Evolutionary conservation across 2,797 vertebrate genomes (phyloP), one percentile per base, ranked within the genome.

Genomic region (Acanthopagrus latus): DNA sequence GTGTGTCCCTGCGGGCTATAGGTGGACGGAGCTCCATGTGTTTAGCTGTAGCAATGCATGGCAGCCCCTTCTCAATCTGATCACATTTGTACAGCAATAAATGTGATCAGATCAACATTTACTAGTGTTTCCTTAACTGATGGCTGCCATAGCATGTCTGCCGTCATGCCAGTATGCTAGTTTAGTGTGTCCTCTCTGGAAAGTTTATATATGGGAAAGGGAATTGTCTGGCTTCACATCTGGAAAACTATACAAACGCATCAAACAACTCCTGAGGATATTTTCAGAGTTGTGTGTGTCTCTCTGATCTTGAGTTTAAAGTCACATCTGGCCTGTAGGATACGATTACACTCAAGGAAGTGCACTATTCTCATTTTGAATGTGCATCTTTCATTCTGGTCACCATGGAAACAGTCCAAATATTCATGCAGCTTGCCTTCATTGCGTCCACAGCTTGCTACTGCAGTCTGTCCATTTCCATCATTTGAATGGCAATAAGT

Each of bases 381-480:
- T 64, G 33, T 80, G 52, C 8, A 3, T 81, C 74, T 83, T 81
- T 44, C 27, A 38, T 58, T 73, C 33, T 73, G 57, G 63, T 89
- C 77, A 68, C 80, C 84, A 84, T 85, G 76, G 82, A 90, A 86
- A 90, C 76, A 5, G 21, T 77, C 21, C 73, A 82, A 75, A 74
- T 76, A 51, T 58, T 69, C 68, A 76, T 76, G 25, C 57, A 74
- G 72, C 72, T 80, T 52, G 69, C 60, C 51, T 62, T 70, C 76
- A 85, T 84, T 80, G 63, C 79, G 33, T 81, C 72, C 50, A 66
- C 86, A 81, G 83, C 77, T 85, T 80, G 76, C 86, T 71, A 38
- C 81, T 86, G 82, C 86, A 84, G 41, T 86, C 70, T 77, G 80
- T 91, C 78, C 83, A 87, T 87, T 82, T 92, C 85, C 89, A 88